phyloP scores from a whole-genome alignment of 2,888 invertebrate species.

The Perdita meconis region DNA sequence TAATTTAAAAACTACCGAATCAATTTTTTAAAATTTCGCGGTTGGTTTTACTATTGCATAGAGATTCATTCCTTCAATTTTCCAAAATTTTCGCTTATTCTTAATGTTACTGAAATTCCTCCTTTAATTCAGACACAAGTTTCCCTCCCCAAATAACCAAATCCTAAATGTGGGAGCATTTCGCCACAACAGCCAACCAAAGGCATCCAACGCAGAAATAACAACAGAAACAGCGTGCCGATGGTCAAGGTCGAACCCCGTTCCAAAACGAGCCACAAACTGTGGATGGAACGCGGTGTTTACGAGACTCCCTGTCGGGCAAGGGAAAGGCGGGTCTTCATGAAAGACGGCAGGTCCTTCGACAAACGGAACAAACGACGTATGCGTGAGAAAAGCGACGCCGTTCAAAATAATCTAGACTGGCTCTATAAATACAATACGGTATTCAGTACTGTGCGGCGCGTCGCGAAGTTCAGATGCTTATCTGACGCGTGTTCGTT shows the following conservation, averaged over 20 bases:
- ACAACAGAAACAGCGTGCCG: constrained; percentile 1
- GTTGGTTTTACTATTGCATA: too few species aligned
- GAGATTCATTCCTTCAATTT: too few species aligned
- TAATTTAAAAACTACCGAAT: too few species aligned
- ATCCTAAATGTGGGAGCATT: background rate
- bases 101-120: too few species aligned
- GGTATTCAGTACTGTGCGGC: constrained; percentile 82
- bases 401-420: constrained; percentile 80
- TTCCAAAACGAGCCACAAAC: background rate
- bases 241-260: background rate
- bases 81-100: too few species aligned
- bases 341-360: constrained; percentile 15
- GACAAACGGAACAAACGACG: constrained; percentile 53
- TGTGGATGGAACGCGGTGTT: background rate
- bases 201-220: background rate
- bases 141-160: background rate
- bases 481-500: constrained; percentile 40
- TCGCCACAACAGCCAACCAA: background rate
- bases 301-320: background rate
- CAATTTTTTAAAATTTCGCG: too few species aligned
- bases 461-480: constrained; percentile 81
- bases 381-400: constrained; percentile 78
- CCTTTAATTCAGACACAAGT: background rate
- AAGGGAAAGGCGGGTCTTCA: constrained; percentile 12
- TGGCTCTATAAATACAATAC: constrained; percentile 84